Percentiles rank a stretch among this genome's conserved stretches.
phyloP scores from a whole-genome alignment of 2,888 invertebrate genomes.

The Pheosia gnoma region DNA sequence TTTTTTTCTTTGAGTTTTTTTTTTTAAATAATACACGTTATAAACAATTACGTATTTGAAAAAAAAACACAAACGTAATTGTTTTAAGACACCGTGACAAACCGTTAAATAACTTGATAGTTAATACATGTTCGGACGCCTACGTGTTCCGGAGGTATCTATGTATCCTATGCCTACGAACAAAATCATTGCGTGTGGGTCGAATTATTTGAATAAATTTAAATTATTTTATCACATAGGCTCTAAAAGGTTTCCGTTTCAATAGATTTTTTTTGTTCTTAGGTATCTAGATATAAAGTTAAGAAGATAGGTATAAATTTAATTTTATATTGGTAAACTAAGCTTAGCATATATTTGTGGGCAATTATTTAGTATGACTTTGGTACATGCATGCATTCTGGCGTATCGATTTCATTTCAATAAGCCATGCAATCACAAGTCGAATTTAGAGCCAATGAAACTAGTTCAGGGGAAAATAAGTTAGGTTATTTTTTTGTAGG shows the following conservation, averaged over 20 bases:
- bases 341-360: no score
- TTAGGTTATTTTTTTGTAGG: constrained; percentile 48
- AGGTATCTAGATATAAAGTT: neutral
- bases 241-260: constrained; percentile 15
- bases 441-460: no score
- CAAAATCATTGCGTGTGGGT: constrained; percentile 23
- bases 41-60: constrained; percentile 5
- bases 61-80: constrained; percentile 21
- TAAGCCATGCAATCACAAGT: no score
- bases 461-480: neutral
- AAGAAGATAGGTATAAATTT: neutral
- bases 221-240: constrained; percentile 20
- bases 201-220: constrained; percentile 19
- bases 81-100: constrained; percentile 23
- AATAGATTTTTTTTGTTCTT: constrained; percentile 16
- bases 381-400: no score
- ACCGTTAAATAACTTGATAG: constrained; percentile 18
- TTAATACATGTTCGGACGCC: constrained; percentile 27
- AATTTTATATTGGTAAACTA: no score
- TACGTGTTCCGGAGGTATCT: constrained; percentile 13
- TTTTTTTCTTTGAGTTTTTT: no score
- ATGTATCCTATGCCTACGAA: neutral
- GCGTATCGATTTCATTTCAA: no score
- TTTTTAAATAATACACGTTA: neutral
- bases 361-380: no score